These are phyloP conservation scores for Drymodes brunneopygia DNA, from an alignment of 2,113 vertebrate genomes.

Conservation along the genomic window DNA sequence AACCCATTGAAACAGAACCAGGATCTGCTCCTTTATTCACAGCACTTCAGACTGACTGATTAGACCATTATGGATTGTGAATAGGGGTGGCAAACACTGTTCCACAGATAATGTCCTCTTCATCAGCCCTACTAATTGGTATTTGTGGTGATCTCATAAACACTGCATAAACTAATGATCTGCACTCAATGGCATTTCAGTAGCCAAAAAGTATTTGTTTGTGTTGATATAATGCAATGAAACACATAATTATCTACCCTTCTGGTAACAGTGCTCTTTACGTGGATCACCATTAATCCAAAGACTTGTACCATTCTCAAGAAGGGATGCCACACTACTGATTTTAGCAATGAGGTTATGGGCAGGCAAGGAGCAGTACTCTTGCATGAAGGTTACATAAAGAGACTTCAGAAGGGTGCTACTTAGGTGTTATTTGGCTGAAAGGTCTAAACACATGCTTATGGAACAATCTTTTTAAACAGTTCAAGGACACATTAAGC, in stretches of 20 bases:
- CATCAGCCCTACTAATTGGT: conserved; percentile 43
- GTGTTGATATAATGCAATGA: background rate
- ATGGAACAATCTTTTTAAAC: background rate
- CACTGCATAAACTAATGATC: background rate
- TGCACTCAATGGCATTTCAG: background rate
- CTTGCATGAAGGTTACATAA: background rate
- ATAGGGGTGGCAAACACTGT: conserved; percentile 13
- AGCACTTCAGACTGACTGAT: conserved; percentile 36
- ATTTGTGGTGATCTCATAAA: conserved; percentile 43
- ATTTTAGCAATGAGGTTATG: background rate
- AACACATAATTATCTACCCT: conserved; percentile 15
- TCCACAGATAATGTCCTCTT: conserved; percentile 24
- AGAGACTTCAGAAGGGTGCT: background rate
- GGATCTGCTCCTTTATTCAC: conserved; percentile 16
- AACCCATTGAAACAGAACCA: conserved; percentile 33
- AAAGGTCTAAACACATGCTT: background rate
- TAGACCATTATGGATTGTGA: conserved; percentile 31
- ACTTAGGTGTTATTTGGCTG: background rate
- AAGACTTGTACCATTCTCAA: background rate
- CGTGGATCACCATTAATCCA: background rate
- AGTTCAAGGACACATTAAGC: background rate
- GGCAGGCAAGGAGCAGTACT: background rate
- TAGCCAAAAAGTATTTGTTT: conserved; percentile 31
- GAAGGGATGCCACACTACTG: background rate
- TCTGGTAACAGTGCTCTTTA: background rate